Evolutionary conservation across 1,140 invertebrate species (phyloP).

Genomic region (Apis cerana): DNA sequence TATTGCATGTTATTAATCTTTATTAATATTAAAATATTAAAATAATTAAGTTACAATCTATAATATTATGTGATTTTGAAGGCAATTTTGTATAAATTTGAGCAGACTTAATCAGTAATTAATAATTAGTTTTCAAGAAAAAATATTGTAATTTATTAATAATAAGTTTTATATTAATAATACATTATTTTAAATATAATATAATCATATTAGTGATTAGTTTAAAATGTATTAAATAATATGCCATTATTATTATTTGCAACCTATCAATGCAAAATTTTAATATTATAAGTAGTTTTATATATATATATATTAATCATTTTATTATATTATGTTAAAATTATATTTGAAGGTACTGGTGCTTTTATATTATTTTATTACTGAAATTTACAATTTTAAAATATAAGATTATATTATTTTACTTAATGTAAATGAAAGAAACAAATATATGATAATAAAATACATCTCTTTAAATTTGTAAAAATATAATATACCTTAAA

Average conservation of each 20-base stretch:
- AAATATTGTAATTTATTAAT: constrained; percentile 54
- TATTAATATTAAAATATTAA: constrained; percentile 69
- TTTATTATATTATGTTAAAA: constrained; percentile 57
- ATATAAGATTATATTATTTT: constrained; percentile 2
- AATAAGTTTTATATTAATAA: constrained; percentile 38
- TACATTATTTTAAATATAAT: constrained; percentile 51
- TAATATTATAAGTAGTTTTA: constrained; percentile 56
- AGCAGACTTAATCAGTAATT: neutral
- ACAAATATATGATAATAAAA: neutral
- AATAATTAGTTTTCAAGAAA: neutral
- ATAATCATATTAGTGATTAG: constrained; percentile 59
- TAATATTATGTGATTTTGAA: constrained; percentile 27
- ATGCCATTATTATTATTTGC: constrained; percentile 58
- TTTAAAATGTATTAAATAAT: constrained; percentile 40
- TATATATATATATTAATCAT: constrained; percentile 50
- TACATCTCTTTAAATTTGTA: neutral
- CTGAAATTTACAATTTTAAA: constrained; percentile 24
- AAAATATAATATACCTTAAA: neutral
- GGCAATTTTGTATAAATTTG: too few species aligned
- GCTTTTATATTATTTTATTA: constrained; percentile 51
- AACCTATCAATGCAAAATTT: constrained; percentile 65
- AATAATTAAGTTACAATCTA: constrained; percentile 70
- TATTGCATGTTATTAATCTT: constrained; percentile 56
- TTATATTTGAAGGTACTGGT: constrained; percentile 64
- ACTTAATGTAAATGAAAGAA: neutral